These are phyloP conservation scores for Microhierax caerulescens DNA, from an alignment of 2,797 vertebrate species.

Conservation along the genomic window DNA sequence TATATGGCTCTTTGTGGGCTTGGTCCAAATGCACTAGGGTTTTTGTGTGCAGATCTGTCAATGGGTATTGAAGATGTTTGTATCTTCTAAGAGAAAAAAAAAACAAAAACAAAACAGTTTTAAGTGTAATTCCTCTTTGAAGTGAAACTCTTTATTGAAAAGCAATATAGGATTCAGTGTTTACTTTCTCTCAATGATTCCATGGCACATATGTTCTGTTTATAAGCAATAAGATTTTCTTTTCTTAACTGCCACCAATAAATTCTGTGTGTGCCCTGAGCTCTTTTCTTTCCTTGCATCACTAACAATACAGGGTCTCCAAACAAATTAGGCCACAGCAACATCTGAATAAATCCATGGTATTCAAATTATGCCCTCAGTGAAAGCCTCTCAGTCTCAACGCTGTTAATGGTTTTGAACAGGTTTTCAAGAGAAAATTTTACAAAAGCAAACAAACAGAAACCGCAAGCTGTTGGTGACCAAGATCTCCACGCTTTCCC, in stretches of 20 bases:
- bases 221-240: not conserved
- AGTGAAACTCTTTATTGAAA: not conserved
- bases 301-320: not conserved
- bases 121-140: not conserved
- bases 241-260: not conserved
- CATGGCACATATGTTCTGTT: not conserved
- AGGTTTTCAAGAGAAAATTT: slow-evolving; percentile 18
- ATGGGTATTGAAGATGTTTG: not conserved
- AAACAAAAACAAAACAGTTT: not conserved
- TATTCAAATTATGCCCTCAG: not conserved
- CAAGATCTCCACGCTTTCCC: not conserved
- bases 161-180: not conserved
- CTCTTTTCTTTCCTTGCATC: not conserved
- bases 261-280: not conserved
- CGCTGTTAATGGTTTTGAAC: slow-evolving; percentile 7
- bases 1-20: not conserved
- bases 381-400: slow-evolving; percentile 1
- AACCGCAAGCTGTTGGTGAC: not conserved
- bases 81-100: not conserved
- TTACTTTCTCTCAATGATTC: not conserved
- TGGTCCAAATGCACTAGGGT: not conserved
- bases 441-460: not conserved
- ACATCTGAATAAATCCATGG: slow-evolving; percentile 40
- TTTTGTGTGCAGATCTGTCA: not conserved
- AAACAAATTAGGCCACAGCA: slow-evolving; percentile 31